Evolutionary conservation across 2,797 vertebrate species (phyloP).

Genomic region (Kryptopterus vitreolus): DNA sequence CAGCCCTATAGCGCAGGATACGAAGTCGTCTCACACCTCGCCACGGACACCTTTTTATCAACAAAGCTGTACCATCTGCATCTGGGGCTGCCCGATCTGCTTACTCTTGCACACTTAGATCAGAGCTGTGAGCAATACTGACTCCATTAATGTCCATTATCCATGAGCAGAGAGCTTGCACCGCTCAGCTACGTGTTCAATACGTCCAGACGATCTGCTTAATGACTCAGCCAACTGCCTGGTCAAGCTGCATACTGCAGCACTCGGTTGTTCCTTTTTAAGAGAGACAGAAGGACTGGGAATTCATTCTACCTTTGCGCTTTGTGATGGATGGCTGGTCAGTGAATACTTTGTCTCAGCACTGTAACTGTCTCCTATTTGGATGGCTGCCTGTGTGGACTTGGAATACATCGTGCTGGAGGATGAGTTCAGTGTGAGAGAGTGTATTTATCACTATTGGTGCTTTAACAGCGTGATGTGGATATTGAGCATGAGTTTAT

Average conservation of each 20-base stretch:
- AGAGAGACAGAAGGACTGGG: conserved; percentile 13
- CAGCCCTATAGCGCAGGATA: conserved; percentile 29
- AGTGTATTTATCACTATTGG: background rate
- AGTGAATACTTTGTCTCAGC: conserved; percentile 22
- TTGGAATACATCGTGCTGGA: conserved; percentile 28
- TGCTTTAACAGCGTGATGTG: background rate
- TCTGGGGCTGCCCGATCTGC: conserved; percentile 23
- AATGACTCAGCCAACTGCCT: conserved; percentile 37
- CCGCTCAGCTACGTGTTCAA: conserved; percentile 29
- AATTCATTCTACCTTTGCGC: background rate
- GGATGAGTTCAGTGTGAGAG: conserved; percentile 27
- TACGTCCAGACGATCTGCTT: conserved; percentile 40
- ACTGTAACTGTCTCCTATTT: conserved; percentile 7
- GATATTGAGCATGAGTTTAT: conserved; percentile 17
- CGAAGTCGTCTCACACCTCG: conserved; percentile 41
- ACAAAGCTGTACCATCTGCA: background rate
- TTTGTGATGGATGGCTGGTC: conserved; percentile 33
- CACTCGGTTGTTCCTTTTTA: conserved; percentile 33
- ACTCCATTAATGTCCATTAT: conserved; percentile 47
- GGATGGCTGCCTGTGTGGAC: conserved; percentile 30
- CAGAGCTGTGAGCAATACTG: conserved; percentile 23
- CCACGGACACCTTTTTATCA: conserved; percentile 41
- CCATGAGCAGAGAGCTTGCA: conserved; percentile 7
- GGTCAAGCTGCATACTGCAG: conserved; percentile 28
- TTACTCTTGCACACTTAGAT: conserved; percentile 24